Evolutionary conservation across 2,888 invertebrate species (phyloP).

Genomic region (Polietes domitor): DNA sequence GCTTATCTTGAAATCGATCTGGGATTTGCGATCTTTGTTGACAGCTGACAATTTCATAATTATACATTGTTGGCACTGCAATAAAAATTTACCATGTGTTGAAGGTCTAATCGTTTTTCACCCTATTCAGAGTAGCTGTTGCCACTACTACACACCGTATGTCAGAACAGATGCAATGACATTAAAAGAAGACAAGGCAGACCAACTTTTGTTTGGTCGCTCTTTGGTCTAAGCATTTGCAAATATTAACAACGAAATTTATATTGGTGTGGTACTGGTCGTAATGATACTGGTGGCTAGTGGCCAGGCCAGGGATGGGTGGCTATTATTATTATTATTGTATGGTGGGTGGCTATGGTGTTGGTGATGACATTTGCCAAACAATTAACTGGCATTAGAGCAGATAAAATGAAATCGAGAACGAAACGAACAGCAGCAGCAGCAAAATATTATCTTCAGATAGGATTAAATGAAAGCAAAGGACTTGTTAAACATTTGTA

Average conservation of each 20-base stretch:
- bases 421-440: constrained; percentile 20
- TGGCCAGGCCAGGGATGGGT: constrained; percentile 23
- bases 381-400: constrained; percentile 63
- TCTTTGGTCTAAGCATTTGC: constrained; percentile 10
- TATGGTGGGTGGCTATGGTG: background rate
- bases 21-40: too few species aligned
- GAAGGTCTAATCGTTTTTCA: background rate
- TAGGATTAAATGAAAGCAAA: constrained; percentile 44
- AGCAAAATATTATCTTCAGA: constrained; percentile 27
- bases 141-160: background rate
- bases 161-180: background rate
- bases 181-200: constrained; percentile 17
- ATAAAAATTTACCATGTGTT: background rate
- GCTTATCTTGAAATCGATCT: too few species aligned
- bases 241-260: constrained; percentile 54
- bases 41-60: too few species aligned
- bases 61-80: too few species aligned
- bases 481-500: constrained; percentile 36
- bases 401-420: constrained; percentile 57
- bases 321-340: too few species aligned
- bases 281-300: background rate
- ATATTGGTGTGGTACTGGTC: background rate
- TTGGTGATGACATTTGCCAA: constrained; percentile 65
- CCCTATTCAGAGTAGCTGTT: background rate
- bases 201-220: constrained; percentile 37